phyloP scores from a whole-genome alignment of 2,113 vertebrate species.

The Tringa solitaria region DNA sequence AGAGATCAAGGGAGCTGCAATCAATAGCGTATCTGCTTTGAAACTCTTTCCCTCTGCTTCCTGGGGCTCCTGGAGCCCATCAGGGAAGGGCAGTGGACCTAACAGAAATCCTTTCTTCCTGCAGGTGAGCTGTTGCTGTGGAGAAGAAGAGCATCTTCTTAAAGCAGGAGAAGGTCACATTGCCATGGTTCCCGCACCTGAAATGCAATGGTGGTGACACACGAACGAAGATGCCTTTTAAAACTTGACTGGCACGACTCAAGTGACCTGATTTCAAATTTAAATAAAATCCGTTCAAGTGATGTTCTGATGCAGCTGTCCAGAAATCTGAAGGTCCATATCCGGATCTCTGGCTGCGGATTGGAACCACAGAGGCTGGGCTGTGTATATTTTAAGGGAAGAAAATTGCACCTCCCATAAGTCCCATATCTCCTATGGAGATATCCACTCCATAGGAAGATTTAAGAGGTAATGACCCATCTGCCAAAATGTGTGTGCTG shows the following conservation, averaged over 20 bases:
- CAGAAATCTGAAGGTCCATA: not conserved
- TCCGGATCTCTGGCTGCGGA: accelerated
- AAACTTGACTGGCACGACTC: not conserved
- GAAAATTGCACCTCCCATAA: not conserved
- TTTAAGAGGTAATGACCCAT: not conserved
- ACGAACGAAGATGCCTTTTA: not conserved
- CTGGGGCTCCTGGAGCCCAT: not conserved
- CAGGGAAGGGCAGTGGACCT: not conserved
- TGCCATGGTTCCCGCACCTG: not conserved
- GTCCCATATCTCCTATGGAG: no score
- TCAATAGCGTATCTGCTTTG: not conserved
- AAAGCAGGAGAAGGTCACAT: not conserved
- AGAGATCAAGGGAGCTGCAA: not conserved
- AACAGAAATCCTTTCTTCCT: not conserved
- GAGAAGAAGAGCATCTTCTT: not conserved
- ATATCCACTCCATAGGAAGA: not conserved
- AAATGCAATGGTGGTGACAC: not conserved
- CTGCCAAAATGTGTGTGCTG: not conserved
- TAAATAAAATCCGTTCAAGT: not conserved
- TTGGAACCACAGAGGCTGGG: not conserved
- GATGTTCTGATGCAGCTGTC: not conserved
- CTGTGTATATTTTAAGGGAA: not conserved
- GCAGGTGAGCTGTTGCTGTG: not conserved
- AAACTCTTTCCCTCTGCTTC: not conserved
- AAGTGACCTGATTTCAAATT: not conserved